These are phyloP conservation scores for Caenorhabditis uteleia DNA, from an alignment of 2,888 invertebrate species.

Conservation along the genomic window DNA sequence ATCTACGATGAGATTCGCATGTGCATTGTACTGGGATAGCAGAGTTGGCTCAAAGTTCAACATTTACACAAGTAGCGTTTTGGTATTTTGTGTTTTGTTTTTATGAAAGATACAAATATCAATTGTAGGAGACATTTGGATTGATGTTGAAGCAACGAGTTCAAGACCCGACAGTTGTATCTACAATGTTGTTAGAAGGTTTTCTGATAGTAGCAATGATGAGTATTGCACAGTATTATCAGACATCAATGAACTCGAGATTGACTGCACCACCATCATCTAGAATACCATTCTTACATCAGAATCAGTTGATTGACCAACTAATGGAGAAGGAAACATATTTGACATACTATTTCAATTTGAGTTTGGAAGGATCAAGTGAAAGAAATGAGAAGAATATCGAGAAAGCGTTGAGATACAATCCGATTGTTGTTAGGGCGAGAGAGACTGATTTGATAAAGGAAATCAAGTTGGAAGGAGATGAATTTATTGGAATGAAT, in stretches of 20 bases:
- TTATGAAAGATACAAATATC: not conserved
- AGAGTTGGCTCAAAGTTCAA: conserved; percentile 39
- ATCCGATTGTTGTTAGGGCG: conserved; percentile 35
- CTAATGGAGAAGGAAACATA: conserved; percentile 36
- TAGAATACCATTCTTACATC: conserved; percentile 48
- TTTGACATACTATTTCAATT: conserved; percentile 47
- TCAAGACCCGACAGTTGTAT: conserved; percentile 34
- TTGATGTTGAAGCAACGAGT: conserved; percentile 50
- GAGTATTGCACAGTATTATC: conserved; percentile 47
- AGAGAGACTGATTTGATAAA: conserved; percentile 35
- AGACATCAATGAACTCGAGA: conserved; percentile 54
- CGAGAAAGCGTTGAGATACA: conserved; percentile 32
- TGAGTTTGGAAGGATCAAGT: conserved; percentile 43
- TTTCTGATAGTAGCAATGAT: conserved; percentile 43
- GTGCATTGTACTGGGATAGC: conserved; percentile 40
- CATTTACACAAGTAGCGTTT: conserved; percentile 36
- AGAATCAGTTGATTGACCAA: conserved; percentile 46
- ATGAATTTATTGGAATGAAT: not conserved
- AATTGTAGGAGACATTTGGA: conserved; percentile 44
- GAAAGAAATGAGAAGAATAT: conserved; percentile 40
- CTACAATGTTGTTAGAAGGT: conserved; percentile 43
- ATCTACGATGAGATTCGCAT: conserved; percentile 36
- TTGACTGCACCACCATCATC: conserved; percentile 47
- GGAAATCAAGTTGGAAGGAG: conserved; percentile 36
- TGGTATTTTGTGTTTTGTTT: conserved; percentile 16